Percentiles rank a stretch among this genome's conserved stretches.
Conservation (phyloP, 2,888 invertebrate genomes). For the Phengaris arion region DNA sequence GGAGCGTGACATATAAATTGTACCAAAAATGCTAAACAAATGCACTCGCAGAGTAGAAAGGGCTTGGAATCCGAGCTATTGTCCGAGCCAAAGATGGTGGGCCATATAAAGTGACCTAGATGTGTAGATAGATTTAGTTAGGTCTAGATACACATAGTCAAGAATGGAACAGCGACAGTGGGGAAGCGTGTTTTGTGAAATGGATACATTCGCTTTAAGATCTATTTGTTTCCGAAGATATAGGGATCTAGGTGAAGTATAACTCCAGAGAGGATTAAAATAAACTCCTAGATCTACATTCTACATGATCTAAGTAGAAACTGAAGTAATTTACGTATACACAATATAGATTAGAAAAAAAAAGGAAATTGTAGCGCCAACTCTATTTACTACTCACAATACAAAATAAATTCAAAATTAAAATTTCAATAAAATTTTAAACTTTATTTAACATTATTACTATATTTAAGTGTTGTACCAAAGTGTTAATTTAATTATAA, state of each 20-base stretch:
- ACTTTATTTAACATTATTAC: no score
- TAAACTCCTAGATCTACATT: no score
- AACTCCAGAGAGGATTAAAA: not conserved
- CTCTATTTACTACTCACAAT: not conserved
- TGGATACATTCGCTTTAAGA: slow-evolving; percentile 42
- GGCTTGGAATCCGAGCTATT: slow-evolving; percentile 40
- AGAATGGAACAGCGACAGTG: slow-evolving; percentile 44
- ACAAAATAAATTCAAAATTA: not conserved
- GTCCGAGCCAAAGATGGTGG: slow-evolving; percentile 34
- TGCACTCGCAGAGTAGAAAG: slow-evolving; percentile 39
- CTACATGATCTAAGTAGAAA: not conserved
- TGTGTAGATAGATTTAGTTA: slow-evolving; percentile 39
- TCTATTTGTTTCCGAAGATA: slow-evolving; percentile 37
- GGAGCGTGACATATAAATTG: slow-evolving; percentile 15
- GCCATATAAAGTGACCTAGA: slow-evolving; percentile 37
- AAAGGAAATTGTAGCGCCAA: not conserved
- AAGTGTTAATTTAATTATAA: no score
- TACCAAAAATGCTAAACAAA: slow-evolving; percentile 27
- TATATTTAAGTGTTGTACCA: no score
- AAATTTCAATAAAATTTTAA: not conserved
- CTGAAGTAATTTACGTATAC: no score
- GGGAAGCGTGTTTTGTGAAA: slow-evolving; percentile 49
- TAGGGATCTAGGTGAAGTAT: not conserved
- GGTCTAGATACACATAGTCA: slow-evolving; percentile 44
- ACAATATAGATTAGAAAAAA: not conserved